A percentile compares a stretch with the other conserved stretches of the same genome.
These are phyloP conservation scores for Hemitrygon akajei DNA, from an alignment of 2,797 vertebrate species.

Conservation along the genomic window DNA sequence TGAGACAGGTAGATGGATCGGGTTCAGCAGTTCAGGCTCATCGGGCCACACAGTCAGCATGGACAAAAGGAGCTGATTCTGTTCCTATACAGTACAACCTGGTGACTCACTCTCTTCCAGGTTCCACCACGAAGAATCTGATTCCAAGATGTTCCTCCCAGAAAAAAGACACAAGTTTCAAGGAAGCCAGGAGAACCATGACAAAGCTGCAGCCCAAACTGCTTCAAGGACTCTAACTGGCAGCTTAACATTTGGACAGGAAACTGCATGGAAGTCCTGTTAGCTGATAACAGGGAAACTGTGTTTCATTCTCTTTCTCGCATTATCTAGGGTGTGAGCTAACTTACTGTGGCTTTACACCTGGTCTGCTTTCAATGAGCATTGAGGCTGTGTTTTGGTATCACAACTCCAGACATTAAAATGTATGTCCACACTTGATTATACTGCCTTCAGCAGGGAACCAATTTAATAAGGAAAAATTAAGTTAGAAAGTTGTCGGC, in stretches of 20 bases:
- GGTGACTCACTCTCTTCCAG: neutral
- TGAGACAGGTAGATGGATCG: too few species aligned
- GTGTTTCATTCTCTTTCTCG: neutral
- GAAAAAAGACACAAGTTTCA: neutral
- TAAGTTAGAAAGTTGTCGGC: neutral
- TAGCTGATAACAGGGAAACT: neutral
- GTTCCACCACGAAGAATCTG: conserved; percentile 32
- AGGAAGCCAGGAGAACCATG: neutral
- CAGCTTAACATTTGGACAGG: neutral
- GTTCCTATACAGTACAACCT: too few species aligned
- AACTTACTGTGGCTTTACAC: neutral
- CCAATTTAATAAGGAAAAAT: neutral
- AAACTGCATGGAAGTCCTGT: neutral
- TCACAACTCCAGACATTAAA: neutral
- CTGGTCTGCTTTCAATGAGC: neutral
- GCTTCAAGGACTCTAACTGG: neutral
- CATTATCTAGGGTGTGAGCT: neutral
- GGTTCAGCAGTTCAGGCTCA: too few species aligned
- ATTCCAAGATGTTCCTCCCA: neutral
- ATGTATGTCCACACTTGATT: neutral
- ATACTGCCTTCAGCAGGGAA: neutral
- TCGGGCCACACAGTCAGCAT: too few species aligned
- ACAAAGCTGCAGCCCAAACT: too few species aligned
- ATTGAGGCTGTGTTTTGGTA: neutral
- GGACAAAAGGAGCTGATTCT: too few species aligned